A percentile compares a stretch with the other conserved stretches of the same genome.
Conservation (phyloP, 2,113 vertebrate species). For the Rhadina sibilatrix region DNA sequence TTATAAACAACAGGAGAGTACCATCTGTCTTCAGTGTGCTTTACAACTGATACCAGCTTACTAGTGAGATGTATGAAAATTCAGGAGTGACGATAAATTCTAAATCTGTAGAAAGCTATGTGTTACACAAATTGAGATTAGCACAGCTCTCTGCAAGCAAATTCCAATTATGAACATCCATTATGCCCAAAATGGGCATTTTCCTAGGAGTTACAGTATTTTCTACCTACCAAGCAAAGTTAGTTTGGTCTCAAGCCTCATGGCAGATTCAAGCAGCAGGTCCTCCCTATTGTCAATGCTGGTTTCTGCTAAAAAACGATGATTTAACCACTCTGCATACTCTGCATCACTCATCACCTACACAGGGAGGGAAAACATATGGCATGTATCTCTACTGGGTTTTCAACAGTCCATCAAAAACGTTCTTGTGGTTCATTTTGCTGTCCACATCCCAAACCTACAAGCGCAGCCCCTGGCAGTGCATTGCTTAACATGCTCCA, state of each 20-base stretch:
- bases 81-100: neutral
- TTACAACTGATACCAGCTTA: neutral
- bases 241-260: constrained; percentile 84
- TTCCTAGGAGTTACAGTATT: neutral
- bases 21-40: neutral
- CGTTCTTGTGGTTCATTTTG: neutral
- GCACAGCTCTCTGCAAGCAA: neutral
- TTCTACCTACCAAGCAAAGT: constrained; percentile 85
- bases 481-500: neutral
- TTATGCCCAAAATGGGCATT: neutral
- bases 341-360: constrained; percentile 86
- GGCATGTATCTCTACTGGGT: neutral
- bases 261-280: constrained; percentile 83
- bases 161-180: neutral
- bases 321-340: constrained; percentile 86
- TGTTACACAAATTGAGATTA: neutral
- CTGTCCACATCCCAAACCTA: neutral
- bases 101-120: neutral
- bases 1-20: neutral
- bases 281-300: constrained; percentile 91
- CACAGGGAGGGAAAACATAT: neutral
- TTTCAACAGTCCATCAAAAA: neutral
- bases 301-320: constrained; percentile 85
- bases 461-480: neutral
- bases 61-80: neutral